phyloP scores from a whole-genome alignment of 2,113 vertebrate species.

The Tenebrosternarchus preto region DNA sequence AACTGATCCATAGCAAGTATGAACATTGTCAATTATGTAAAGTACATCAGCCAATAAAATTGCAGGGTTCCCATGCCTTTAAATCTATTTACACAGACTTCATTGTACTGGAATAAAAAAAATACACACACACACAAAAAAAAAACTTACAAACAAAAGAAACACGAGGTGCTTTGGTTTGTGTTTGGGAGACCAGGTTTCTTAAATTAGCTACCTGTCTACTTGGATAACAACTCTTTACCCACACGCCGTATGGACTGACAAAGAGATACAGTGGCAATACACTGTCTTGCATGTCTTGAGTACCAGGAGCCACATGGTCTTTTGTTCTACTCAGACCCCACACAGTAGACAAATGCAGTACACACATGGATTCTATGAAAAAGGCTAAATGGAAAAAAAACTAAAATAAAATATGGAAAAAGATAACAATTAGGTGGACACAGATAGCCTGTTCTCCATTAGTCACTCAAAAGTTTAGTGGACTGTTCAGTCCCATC shows the following conservation, averaged over 20 bases:
- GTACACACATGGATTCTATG: slow-evolving; percentile 34
- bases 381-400: slow-evolving; percentile 31
- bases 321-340: slow-evolving; percentile 30
- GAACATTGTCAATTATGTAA: slow-evolving; percentile 46
- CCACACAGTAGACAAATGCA: slow-evolving; percentile 42
- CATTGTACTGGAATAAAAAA: slow-evolving; percentile 52
- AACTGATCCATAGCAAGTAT: slow-evolving; percentile 37
- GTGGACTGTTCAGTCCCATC: slow-evolving; percentile 35
- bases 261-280: slow-evolving; percentile 37
- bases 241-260: slow-evolving; percentile 32
- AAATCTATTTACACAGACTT: slow-evolving; percentile 52
- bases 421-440: slow-evolving; percentile 37
- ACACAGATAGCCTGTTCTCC: slow-evolving; percentile 49
- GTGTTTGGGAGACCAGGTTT: slow-evolving; percentile 51
- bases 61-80: slow-evolving; percentile 55
- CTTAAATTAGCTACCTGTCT: slow-evolving; percentile 29
- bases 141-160: slow-evolving; percentile 17
- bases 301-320: slow-evolving; percentile 34
- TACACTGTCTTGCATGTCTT: slow-evolving; percentile 40
- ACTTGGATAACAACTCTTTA: slow-evolving; percentile 19
- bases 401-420: slow-evolving; percentile 27
- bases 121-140: not conserved
- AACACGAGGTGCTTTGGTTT: slow-evolving; percentile 54
- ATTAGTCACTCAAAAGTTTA: slow-evolving; percentile 22
- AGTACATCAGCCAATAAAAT: slow-evolving; percentile 52